phyloP scores from a whole-genome alignment of 2,113 vertebrate genomes.

The Odontesthes bonariensis region DNA sequence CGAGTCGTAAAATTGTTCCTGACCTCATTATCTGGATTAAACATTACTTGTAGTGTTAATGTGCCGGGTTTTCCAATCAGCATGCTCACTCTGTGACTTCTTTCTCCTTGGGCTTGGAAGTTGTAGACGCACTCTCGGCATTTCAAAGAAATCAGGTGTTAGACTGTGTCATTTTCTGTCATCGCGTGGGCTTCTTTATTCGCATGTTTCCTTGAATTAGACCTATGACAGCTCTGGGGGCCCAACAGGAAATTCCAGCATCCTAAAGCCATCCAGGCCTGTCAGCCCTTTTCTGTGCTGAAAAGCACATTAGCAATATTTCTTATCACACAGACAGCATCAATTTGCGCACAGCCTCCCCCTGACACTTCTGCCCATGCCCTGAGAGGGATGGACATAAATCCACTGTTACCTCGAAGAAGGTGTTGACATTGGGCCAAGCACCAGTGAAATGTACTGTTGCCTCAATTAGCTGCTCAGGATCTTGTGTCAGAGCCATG shows the following conservation, averaged over 20 bases:
- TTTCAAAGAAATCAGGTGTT: conserved; percentile 20
- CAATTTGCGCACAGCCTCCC: conserved; percentile 48
- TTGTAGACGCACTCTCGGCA: not conserved
- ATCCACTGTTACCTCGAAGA: conserved; percentile 60
- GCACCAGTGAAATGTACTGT: conserved; percentile 62
- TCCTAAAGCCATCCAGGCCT: conserved; percentile 43
- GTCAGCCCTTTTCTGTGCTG: conserved; percentile 16
- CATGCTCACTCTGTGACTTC: conserved; percentile 31
- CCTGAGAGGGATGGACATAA: conserved; percentile 34
- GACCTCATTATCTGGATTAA: conserved; percentile 58
- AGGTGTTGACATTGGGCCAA: conserved; percentile 65
- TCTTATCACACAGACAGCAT: conserved; percentile 41
- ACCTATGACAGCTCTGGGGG: conserved; percentile 23
- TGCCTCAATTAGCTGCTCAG: conserved; percentile 71
- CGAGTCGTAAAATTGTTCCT: conserved; percentile 52
- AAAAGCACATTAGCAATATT: conserved; percentile 51
- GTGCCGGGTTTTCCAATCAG: conserved; percentile 1
- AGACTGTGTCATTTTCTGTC: conserved; percentile 20
- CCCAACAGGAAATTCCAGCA: conserved; percentile 54
- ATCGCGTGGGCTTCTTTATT: conserved; percentile 28
- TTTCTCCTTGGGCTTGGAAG: conserved; percentile 56
- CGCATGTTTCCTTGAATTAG: conserved; percentile 36
- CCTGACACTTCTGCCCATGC: conserved; percentile 30
- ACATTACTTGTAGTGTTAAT: conserved; percentile 38
- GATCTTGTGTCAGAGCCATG: conserved; percentile 67